Percentiles rank a stretch among this genome's conserved stretches.
Evolutionary conservation across 64 coral and sea anemone species (phyloP).

Genomic region (Acropora yongei): DNA sequence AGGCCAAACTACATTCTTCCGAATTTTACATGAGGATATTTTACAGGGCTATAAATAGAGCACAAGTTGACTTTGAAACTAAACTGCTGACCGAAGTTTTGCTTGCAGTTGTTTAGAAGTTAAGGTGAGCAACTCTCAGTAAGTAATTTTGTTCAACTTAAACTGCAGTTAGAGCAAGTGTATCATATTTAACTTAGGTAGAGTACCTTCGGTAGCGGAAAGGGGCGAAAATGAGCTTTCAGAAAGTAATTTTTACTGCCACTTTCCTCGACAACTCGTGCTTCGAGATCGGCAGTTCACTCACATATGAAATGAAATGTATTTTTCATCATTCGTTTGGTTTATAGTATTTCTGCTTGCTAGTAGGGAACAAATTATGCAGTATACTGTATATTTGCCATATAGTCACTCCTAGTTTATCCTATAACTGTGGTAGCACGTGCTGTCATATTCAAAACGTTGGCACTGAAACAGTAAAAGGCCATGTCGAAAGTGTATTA

Average conservation of each 20-base stretch:
- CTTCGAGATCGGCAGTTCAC: too few relatives aligned
- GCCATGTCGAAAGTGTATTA: background rate
- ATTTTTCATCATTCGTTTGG: too few relatives aligned
- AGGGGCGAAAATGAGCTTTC: background rate
- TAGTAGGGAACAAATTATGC: background rate
- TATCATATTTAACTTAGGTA: conserved; percentile 9
- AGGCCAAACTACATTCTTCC: too few relatives aligned
- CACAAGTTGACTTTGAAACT: background rate
- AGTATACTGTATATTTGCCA: background rate
- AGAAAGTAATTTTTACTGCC: too few relatives aligned
- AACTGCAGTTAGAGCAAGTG: background rate
- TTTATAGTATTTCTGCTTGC: background rate
- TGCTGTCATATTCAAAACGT: background rate
- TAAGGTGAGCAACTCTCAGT: background rate
- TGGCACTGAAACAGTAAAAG: too few relatives aligned
- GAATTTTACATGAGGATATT: too few relatives aligned
- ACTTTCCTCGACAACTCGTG: too few relatives aligned
- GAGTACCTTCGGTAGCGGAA: conserved; percentile 9
- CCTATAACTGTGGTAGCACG: too few relatives aligned
- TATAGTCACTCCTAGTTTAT: too few relatives aligned
- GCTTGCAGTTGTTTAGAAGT: background rate
- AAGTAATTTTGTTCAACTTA: background rate
- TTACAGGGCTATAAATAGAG: too few relatives aligned
- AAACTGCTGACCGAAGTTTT: conserved; percentile 5
- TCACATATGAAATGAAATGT: too few relatives aligned